These are phyloP conservation scores for Drosophila ezoana DNA, from an alignment of 2,888 invertebrate genomes.

Conservation along the genomic window DNA sequence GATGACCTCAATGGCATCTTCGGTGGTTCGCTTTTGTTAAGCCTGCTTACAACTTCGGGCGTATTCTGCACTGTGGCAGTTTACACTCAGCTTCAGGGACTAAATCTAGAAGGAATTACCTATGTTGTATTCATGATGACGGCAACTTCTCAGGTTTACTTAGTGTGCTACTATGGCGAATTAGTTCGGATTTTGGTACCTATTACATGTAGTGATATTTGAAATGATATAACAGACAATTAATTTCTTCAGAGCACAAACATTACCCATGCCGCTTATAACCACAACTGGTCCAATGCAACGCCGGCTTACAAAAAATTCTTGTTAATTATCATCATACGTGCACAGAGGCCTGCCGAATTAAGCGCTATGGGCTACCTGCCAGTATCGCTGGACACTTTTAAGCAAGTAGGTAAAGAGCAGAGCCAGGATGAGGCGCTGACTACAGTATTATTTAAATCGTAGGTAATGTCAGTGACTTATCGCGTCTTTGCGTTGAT, in stretches of 20 bases:
- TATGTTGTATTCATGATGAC: constrained; percentile 40
- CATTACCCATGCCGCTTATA: constrained; percentile 63
- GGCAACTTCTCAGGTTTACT: constrained; percentile 34
- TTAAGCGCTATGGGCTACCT: constrained; percentile 72
- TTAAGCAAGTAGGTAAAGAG: constrained; percentile 61
- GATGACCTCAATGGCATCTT: constrained; percentile 51
- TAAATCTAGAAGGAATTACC: constrained; percentile 38
- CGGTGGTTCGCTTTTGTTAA: constrained; percentile 51
- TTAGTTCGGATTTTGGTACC: constrained; percentile 43
- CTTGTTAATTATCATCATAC: constrained; percentile 65
- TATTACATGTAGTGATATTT: neutral
- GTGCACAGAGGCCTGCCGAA: constrained; percentile 63
- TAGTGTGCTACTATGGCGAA: constrained; percentile 56
- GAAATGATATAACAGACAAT: neutral
- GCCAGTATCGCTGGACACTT: constrained; percentile 67
- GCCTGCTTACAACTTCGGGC: constrained; percentile 39
- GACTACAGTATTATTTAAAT: neutral
- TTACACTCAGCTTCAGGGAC: constrained; percentile 40
- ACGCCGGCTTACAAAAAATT: constrained; percentile 67
- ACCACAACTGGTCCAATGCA: constrained; percentile 71
- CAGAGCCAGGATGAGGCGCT: too few species aligned
- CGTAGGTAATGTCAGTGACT: constrained; percentile 67
- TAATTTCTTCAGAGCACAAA: constrained; percentile 59
- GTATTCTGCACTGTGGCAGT: constrained; percentile 48
- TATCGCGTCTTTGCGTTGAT: constrained; percentile 69